These are phyloP conservation scores for Argyrosomus regius DNA, from an alignment of 2,797 vertebrate genomes.

Conservation along the genomic window DNA sequence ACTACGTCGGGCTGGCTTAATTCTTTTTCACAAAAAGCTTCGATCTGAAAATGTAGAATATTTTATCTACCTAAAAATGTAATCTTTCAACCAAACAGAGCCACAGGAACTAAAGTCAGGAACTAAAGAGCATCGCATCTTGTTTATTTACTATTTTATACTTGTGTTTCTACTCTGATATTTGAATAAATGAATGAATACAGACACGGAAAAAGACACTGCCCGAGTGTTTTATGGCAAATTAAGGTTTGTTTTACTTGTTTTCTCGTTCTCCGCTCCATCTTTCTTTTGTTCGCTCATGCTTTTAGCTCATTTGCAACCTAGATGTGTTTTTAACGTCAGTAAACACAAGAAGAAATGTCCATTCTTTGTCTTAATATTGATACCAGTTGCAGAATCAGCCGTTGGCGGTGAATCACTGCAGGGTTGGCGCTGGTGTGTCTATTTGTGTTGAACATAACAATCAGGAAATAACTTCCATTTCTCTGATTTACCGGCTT, in stretches of 20 bases:
- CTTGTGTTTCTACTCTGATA: neutral
- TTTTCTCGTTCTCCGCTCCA: neutral
- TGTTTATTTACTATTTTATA: neutral
- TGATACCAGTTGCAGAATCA: neutral
- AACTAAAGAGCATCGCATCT: neutral
- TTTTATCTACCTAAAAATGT: too few relatives aligned
- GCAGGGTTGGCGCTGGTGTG: too few relatives aligned
- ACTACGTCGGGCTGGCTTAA: neutral
- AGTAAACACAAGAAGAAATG: neutral
- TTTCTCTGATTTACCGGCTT: too few relatives aligned
- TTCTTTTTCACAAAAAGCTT: neutral
- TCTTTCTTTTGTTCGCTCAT: fast-evolving
- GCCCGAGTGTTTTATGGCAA: too few relatives aligned
- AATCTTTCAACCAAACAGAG: neutral
- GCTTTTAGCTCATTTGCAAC: neutral
- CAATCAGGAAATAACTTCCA: too few relatives aligned
- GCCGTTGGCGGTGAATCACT: too few relatives aligned
- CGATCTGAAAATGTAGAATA: too few relatives aligned
- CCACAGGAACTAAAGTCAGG: conserved; percentile 20
- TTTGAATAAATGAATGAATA: neutral
- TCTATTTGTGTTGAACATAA: too few relatives aligned
- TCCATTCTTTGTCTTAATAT: neutral
- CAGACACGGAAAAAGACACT: neutral
- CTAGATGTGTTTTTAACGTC: neutral
- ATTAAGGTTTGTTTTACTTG: neutral